phyloP scores from a whole-genome alignment of 2,113 vertebrate species.

The Mesitornis unicolor region DNA sequence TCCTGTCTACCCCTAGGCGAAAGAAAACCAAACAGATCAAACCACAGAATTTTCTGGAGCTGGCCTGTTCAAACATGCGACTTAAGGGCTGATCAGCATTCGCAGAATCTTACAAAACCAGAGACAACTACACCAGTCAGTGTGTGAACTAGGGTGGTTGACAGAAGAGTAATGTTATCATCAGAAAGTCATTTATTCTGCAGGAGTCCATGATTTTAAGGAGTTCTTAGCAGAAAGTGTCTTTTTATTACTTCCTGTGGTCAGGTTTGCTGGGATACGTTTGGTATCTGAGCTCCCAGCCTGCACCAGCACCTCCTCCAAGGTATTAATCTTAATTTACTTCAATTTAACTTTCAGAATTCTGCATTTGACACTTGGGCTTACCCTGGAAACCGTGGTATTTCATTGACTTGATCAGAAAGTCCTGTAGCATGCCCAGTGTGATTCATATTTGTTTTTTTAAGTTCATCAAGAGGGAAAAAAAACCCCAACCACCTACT shows the following conservation, averaged over 20 bases:
- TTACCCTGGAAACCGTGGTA: background rate
- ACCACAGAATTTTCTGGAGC: background rate
- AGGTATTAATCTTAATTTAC: background rate
- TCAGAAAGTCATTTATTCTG: background rate
- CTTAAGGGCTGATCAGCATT: rapidly evolving
- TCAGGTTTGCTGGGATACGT: background rate
- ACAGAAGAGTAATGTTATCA: background rate
- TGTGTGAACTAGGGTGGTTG: background rate
- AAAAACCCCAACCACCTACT: background rate
- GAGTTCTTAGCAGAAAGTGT: rapidly evolving
- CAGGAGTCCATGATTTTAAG: background rate
- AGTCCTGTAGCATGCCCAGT: background rate
- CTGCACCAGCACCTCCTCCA: background rate
- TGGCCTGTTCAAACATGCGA: background rate
- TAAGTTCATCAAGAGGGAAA: background rate
- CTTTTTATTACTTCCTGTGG: background rate
- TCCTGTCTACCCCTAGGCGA: background rate
- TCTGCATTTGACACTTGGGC: background rate
- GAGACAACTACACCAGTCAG: background rate
- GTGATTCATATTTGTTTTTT: background rate
- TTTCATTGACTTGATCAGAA: background rate
- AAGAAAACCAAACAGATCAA: background rate
- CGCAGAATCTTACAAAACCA: background rate
- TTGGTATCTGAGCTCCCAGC: background rate
- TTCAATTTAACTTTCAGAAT: background rate